These are phyloP conservation scores for Pelusios castaneus DNA, from an alignment of 2,113 vertebrate species.

Conservation along the genomic window DNA sequence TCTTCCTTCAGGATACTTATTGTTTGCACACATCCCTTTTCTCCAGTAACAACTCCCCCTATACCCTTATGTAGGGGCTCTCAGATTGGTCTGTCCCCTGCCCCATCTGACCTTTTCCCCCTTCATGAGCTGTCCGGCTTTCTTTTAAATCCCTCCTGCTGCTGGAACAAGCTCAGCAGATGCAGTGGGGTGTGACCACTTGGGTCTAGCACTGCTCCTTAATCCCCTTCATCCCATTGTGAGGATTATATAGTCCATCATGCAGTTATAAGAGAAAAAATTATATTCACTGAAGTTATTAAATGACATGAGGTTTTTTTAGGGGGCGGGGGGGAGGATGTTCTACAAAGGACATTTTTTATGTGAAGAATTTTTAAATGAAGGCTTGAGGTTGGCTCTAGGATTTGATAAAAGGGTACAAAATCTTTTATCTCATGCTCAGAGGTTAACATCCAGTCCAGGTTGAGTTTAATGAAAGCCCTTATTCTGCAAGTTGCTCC, in stretches of 20 bases:
- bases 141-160: background rate
- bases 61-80: background rate
- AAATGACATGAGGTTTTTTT: background rate
- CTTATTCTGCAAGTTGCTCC: background rate
- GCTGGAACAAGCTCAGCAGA: background rate
- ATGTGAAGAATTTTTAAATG: background rate
- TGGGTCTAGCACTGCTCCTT: background rate
- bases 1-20: background rate
- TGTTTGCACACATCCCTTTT: background rate
- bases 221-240: background rate
- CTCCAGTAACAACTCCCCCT: background rate
- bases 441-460: background rate
- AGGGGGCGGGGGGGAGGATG: rapidly evolving
- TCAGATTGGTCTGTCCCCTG: background rate
- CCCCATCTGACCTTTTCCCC: background rate
- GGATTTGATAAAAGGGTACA: background rate
- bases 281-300: background rate
- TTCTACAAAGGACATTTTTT: background rate
- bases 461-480: background rate
- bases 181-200: background rate
- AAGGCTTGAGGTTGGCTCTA: rapidly evolving
- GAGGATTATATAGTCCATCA: background rate
- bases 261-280: background rate
- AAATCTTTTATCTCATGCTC: background rate
- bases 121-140: background rate